A percentile compares a stretch with the other conserved stretches of the same genome.
These are phyloP conservation scores for Phaedon cochleariae DNA, from an alignment of 2,888 invertebrate genomes.

Conservation along the genomic window DNA sequence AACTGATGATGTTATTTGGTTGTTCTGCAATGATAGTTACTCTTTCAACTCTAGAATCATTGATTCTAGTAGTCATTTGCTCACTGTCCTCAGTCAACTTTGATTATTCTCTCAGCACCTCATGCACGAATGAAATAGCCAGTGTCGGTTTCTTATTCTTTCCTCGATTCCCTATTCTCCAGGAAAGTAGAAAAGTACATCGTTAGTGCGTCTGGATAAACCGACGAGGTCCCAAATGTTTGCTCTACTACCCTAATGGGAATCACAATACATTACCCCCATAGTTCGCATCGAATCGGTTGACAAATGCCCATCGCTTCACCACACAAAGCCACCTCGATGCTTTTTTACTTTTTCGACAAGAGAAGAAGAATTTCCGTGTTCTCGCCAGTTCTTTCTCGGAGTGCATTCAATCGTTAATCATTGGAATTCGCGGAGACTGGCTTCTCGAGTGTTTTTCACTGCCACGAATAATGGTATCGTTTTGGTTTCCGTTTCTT, in stretches of 20 bases:
- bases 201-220: conserved; percentile 38
- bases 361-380: conserved; percentile 21
- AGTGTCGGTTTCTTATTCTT: neutral
- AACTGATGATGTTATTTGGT: too few species aligned
- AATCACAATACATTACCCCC: conserved; percentile 61
- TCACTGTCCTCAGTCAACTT: too few species aligned
- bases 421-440: conserved; percentile 59
- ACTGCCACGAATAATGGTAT: conserved; percentile 47
- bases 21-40: too few species aligned
- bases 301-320: conserved; percentile 61
- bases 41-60: too few species aligned
- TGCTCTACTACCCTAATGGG: conserved; percentile 55
- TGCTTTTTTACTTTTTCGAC: conserved; percentile 52
- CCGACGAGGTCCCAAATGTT: conserved; percentile 38
- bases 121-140: neutral
- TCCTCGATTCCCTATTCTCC: neutral
- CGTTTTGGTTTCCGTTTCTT: conserved; percentile 46
- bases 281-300: conserved; percentile 56
- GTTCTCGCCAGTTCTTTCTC: conserved; percentile 53
- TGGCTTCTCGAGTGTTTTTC: conserved; percentile 50
- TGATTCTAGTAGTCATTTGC: too few species aligned
- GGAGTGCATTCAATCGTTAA: conserved; percentile 63
- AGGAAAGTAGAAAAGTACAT: conserved; percentile 9
- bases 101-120: neutral
- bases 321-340: conserved; percentile 55